Conservation (phyloP, 2,888 invertebrate species). For the Cantharis flavilabris region DNA sequence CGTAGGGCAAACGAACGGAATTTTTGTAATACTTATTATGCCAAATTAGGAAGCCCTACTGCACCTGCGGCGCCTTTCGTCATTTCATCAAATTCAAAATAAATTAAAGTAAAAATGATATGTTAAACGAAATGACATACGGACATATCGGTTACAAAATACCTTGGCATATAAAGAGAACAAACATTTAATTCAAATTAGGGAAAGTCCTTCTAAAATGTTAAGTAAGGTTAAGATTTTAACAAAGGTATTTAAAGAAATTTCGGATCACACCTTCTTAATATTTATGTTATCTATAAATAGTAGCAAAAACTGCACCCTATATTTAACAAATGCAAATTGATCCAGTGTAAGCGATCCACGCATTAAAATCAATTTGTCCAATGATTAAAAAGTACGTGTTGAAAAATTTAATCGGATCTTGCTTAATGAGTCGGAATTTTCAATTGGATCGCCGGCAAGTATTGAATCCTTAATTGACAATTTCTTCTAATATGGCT, state of each 20-base stretch:
- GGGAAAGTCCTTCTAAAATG: not conserved
- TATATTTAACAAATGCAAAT: not conserved
- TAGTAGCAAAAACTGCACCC: slow-evolving; percentile 2
- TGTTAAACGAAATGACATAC: not conserved
- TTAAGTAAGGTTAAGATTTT: slow-evolving; percentile 2
- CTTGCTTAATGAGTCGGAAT: not conserved
- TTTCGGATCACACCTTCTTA: not conserved
- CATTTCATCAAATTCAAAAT: not conserved
- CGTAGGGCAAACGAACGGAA: not conserved
- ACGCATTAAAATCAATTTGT: not conserved
- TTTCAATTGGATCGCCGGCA: not conserved
- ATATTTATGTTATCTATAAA: not conserved
- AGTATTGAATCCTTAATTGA: not conserved
- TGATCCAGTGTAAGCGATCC: not conserved
- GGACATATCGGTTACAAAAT: not conserved
- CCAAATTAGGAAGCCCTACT: not conserved
- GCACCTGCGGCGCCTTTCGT: not conserved
- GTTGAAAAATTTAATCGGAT: not conserved
- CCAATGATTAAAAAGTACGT: not conserved
- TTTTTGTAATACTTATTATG: not conserved
- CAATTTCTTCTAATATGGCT: not conserved
- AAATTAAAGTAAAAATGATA: not conserved
- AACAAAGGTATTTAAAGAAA: not conserved
- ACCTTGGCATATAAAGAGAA: not conserved
- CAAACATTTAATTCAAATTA: not conserved